These are phyloP conservation scores for Pantherophis vulpinus DNA, from an alignment of 2,797 vertebrate genomes.

Conservation along the genomic window DNA sequence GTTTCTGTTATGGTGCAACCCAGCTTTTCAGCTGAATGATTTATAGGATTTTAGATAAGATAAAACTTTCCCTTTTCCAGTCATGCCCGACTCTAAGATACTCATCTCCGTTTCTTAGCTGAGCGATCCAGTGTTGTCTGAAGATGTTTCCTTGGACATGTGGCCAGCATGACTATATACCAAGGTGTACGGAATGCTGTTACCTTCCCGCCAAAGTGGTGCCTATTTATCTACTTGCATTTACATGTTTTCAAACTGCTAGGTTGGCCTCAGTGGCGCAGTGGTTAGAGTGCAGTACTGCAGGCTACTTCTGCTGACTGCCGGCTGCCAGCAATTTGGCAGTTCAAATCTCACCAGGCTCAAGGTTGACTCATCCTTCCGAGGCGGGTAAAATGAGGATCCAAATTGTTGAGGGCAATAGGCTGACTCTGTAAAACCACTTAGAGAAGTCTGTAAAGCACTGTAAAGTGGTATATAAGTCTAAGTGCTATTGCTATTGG, in stretches of 20 bases:
- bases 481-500: too few relatives aligned
- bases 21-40: not conserved
- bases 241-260: not conserved
- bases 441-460: too few relatives aligned
- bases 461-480: too few relatives aligned
- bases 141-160: not conserved
- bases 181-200: not conserved
- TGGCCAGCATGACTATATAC: not conserved
- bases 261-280: not conserved
- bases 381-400: too few relatives aligned
- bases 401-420: too few relatives aligned
- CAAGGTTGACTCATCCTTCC: too few relatives aligned
- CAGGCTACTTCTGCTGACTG: too few relatives aligned
- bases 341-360: too few relatives aligned
- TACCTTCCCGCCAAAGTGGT: not conserved
- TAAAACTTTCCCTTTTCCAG: not conserved
- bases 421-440: too few relatives aligned
- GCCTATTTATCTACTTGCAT: not conserved
- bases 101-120: not conserved
- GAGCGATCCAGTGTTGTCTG: not conserved
- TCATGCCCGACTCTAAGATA: not conserved
- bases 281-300: too few relatives aligned
- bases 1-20: not conserved
- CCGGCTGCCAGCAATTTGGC: too few relatives aligned
- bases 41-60: not conserved